phyloP scores from a whole-genome alignment of 2,888 invertebrate species.

The Hirtodrosophila histrioides region DNA sequence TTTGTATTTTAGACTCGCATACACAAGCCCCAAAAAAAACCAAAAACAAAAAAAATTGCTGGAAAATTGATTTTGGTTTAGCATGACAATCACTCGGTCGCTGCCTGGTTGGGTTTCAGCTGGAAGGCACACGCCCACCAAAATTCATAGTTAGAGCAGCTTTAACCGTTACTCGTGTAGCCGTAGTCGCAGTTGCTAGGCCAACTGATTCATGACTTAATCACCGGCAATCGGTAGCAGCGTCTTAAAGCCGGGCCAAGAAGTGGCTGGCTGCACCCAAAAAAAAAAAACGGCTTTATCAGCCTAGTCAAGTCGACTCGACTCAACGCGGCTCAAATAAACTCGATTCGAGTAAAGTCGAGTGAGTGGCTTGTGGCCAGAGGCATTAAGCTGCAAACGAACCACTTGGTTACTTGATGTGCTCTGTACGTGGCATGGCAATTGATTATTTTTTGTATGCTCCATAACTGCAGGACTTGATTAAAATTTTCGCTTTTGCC shows the following conservation, averaged over 20 bases:
- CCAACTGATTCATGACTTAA: conserved; percentile 78
- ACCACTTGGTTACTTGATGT: conserved; percentile 54
- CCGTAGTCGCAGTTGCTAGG: conserved; percentile 16
- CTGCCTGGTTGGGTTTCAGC: conserved; percentile 34
- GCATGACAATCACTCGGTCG: conserved; percentile 73
- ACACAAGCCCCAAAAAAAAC: conserved; percentile 9
- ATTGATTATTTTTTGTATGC: conserved; percentile 71
- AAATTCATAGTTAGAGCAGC: conserved; percentile 70
- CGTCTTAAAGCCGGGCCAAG: conserved; percentile 42
- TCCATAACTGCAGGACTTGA: conserved; percentile 76
- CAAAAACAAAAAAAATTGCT: conserved; percentile 45
- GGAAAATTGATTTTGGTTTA: conserved; percentile 73
- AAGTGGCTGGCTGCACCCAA: conserved; percentile 64
- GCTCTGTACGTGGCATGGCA: conserved; percentile 38
- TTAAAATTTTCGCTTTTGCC: conserved; percentile 47
- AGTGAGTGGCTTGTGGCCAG: conserved; percentile 69
- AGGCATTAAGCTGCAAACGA: conserved; percentile 40
- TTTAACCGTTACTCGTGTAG: conserved; percentile 60
- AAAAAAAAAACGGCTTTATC: conserved; percentile 70
- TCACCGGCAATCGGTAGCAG: conserved; percentile 75
- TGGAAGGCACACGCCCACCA: conserved; percentile 76
- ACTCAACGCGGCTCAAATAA: too few relatives aligned
- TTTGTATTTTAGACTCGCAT: conserved; percentile 40
- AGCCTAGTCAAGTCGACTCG: conserved; percentile 24
- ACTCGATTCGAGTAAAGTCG: conserved; percentile 25